Evolutionary conservation across 2,888 invertebrate genomes (phyloP), one percentile per base, ranked within the genome.

Genomic region (Ormyrus nitidulus): DNA sequence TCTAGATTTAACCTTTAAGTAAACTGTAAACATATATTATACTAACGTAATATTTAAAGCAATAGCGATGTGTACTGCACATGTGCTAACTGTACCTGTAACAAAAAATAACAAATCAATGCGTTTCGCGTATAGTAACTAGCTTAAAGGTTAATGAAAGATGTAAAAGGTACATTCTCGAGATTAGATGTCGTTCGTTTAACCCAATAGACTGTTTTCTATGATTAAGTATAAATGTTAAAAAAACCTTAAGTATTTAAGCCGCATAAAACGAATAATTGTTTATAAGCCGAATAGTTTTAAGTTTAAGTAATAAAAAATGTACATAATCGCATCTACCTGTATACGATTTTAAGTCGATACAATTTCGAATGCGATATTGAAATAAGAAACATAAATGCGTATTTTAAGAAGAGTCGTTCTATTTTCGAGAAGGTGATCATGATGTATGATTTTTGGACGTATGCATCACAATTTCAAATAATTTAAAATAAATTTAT

Each of bases 341-440:
- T 58, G 49, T 58, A 62, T 54, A 72, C 61, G 61, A 7, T 62
- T 34, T 34, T 10, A 53, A 53, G 46, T 62, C 62, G 73, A 54
- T 54, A 19, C 61, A 34, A 34, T 34, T 53, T 8, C 46, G 64
- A 59, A 53, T 44, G 61, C 61, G 75, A 75, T 68, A 53, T n/a
- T 62, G 77, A 77, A 77, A 77, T 77, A 56, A 77, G 77, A 77
- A 77, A 77, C 77, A 77, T 77, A 77, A 54, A 54, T 51, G n/a
- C 54, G 58, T 70, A 77, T 19, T 64, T 56, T 56, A 34, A 70
- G 56, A 69, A 70, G 70, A 77, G 56, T 62, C 13, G 56, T 70
- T 70, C 54, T 64, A 62, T 56, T 70, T 64, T 69, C 70, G 64
- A 70, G 64, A 61, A 6, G 53, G 68, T 46, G 65, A 51, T 68